Conservation (phyloP, 1,140 invertebrate genomes). For the Apis mellifera region Amel_HAv3.1 CM009937.2:956001-956500, state of each 20-base stretch:
- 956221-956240: constrained; percentile 38
- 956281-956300: constrained; percentile 7
- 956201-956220: constrained; percentile 7
- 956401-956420: not conserved
- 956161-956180: constrained; percentile 18
- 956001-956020: not conserved
- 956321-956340: constrained; percentile 16
- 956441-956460: not conserved
- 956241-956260: constrained; percentile 24
- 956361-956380: not conserved
- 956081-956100: not conserved
- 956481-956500: no score
- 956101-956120: not conserved
- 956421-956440: not conserved
- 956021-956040: not conserved
- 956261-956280: constrained; percentile 28
- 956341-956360: constrained; percentile 32
- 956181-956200: constrained; percentile 33
- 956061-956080: not conserved
- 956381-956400: not conserved
- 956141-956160: constrained; percentile 5
- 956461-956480: not conserved
- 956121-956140: not conserved
- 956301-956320: not conserved
- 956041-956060: not conserved